Percentiles rank a stretch among this genome's conserved stretches.
Evolutionary conservation across 2,888 invertebrate species (phyloP).

Genomic region (Drosophila neutralis): DNA sequence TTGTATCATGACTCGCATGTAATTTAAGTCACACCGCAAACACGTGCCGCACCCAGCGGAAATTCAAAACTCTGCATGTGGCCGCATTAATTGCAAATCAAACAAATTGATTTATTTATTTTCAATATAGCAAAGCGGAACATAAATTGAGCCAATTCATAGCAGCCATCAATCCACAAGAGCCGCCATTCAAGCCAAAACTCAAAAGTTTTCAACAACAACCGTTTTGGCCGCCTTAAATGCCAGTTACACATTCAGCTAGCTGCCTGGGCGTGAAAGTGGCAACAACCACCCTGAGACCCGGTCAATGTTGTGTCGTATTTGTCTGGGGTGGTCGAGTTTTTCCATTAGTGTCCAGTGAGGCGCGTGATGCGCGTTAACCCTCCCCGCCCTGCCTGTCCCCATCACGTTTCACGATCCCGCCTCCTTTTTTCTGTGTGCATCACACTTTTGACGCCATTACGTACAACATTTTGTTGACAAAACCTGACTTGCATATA

Average conservation of each 20-base stretch:
- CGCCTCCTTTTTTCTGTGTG: neutral
- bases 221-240: conserved; percentile 35
- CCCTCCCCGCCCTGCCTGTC: conserved; percentile 29
- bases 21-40: conserved; percentile 45
- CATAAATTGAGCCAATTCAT: conserved; percentile 66
- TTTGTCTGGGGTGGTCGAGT: conserved; percentile 32
- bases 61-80: conserved; percentile 70
- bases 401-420: neutral
- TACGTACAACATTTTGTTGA: conserved; percentile 64
- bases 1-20: conserved; percentile 27
- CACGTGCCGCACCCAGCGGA: conserved; percentile 72
- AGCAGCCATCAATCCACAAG: conserved; percentile 5
- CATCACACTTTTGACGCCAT: conserved; percentile 69
- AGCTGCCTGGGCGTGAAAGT: conserved; percentile 51
- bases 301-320: conserved; percentile 9
- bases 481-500: conserved; percentile 81
- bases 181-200: conserved; percentile 25
- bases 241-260: conserved; percentile 31
- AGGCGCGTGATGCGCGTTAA: conserved; percentile 69
- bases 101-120: conserved; percentile 47
- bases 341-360: conserved; percentile 78
- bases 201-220: neutral
- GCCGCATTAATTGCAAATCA: conserved; percentile 68
- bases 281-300: conserved; percentile 63
- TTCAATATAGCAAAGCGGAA: conserved; percentile 9